Evolutionary conservation across 2,797 vertebrate genomes (phyloP).

Genomic region (Novumbra hubbsi): DNA sequence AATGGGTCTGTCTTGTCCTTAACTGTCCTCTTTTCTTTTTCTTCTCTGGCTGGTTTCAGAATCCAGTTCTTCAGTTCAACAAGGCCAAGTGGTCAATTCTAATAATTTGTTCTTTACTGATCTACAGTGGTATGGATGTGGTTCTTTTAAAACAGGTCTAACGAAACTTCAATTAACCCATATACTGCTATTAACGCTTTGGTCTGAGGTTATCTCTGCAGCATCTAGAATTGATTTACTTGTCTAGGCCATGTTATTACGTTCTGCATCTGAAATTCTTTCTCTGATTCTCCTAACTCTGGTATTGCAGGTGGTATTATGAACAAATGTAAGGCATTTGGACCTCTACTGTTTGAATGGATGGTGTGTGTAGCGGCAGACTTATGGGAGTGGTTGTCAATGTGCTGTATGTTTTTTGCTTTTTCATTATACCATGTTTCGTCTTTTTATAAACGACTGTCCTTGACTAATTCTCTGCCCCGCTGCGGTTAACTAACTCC

Average conservation of each 20-base stretch:
- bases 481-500: background rate
- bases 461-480: background rate
- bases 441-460: slow-evolving; percentile 1
- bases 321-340: background rate
- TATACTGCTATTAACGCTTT: background rate
- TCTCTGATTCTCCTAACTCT: background rate
- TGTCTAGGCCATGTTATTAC: background rate
- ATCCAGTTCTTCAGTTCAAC: background rate
- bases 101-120: background rate
- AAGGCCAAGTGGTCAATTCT: background rate
- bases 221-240: background rate
- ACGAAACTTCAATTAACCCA: background rate
- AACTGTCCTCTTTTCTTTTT: background rate
- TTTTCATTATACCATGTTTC: background rate
- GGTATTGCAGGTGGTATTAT: background rate
- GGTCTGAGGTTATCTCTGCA: background rate
- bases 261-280: background rate
- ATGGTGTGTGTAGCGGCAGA: background rate
- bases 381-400: background rate
- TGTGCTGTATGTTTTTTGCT: slow-evolving; percentile 7
- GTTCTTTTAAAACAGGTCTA: background rate
- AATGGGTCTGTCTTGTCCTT: background rate
- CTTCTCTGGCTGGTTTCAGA: background rate
- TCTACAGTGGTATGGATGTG: background rate
- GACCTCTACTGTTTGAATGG: background rate